These are phyloP conservation scores for Oncorhynchus masou DNA, from an alignment of 2,113 vertebrate species.

Conservation along the genomic window DNA sequence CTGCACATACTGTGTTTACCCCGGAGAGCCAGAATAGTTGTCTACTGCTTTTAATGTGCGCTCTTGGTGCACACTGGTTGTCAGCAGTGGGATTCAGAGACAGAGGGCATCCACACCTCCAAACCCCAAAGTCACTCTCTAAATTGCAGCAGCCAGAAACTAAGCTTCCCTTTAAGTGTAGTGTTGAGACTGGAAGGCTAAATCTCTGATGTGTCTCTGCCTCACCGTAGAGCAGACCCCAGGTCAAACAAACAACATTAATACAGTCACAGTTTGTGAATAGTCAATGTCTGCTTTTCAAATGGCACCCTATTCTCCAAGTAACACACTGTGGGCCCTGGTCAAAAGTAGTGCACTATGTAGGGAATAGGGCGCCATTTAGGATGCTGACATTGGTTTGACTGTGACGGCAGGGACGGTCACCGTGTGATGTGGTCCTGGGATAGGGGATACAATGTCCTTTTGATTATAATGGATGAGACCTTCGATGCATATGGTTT, in stretches of 20 bases:
- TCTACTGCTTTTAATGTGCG: background rate
- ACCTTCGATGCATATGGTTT: background rate
- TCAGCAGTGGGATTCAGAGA: background rate
- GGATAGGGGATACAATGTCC: background rate
- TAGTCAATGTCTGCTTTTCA: background rate
- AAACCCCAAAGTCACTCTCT: background rate
- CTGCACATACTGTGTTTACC: background rate
- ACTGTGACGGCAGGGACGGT: background rate
- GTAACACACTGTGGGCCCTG: no score
- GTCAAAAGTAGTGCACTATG: no score
- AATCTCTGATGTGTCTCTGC: conserved; percentile 1
- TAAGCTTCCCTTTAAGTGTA: conserved; percentile 14
- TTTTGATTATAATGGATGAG: background rate
- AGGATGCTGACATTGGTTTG: background rate
- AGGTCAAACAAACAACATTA: conserved; percentile 10
- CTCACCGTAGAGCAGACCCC: background rate
- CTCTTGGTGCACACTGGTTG: background rate
- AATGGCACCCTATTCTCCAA: no score
- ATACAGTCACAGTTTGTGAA: background rate
- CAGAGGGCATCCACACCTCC: background rate
- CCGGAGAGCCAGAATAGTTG: background rate
- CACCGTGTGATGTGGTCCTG: background rate
- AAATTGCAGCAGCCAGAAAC: background rate
- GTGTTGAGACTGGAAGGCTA: conserved; percentile 1
- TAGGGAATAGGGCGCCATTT: no score